Base-by-base conservation (phyloP, 2,113 vertebrate species). In the Cygnus buccinator region DNA sequence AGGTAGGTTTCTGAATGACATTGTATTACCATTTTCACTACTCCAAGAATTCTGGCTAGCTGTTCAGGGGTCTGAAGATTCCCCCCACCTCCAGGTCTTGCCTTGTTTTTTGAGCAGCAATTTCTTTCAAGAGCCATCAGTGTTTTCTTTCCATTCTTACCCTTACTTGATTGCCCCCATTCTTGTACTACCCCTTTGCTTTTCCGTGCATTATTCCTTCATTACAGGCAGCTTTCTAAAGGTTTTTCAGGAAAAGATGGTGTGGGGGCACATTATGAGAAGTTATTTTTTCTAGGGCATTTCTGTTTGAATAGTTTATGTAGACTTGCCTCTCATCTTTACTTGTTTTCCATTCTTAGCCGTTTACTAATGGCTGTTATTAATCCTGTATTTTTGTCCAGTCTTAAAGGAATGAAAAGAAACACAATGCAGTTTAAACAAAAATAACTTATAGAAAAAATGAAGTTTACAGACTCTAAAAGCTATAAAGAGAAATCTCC, bases 201-300 rank as follows among this genome's bases (percentile, higher is more conserved):
- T 92, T 95, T 66, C 25, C 8, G 8, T 93, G 22, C 12, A 5
- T 83, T 52, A 16, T 68, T 90, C 26, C 25, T 76, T 84, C 31
- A 16, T 71, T 80, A 58, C 37, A 74, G 37, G 9, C 48, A 78
- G 14, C 48, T 84, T 84, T 59, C 18, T 74, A 17, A 77, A 74
- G 5, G 23, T 50, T 92, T 80, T 84, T 28, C 37, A 71, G 81
- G 19, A 84, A 67, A 89, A 91, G 37, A 18, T 44, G 14, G 17
- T 59, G 31, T 92, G 9, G 4, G 23, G 37, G 28, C 9, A 22
- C 0, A 0, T 7, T 74, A 41, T 26, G 41, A 15, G 52, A 74
- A 70, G 13, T 67, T 84, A 55, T 8, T 67, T 94, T 58, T 58
- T 87, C 28, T 71, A 37, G 37, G 52, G 11, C 43, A 31, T 81